Base-by-base conservation (phyloP, 2,113 vertebrate genomes). In the Sorex araneus region DNA sequence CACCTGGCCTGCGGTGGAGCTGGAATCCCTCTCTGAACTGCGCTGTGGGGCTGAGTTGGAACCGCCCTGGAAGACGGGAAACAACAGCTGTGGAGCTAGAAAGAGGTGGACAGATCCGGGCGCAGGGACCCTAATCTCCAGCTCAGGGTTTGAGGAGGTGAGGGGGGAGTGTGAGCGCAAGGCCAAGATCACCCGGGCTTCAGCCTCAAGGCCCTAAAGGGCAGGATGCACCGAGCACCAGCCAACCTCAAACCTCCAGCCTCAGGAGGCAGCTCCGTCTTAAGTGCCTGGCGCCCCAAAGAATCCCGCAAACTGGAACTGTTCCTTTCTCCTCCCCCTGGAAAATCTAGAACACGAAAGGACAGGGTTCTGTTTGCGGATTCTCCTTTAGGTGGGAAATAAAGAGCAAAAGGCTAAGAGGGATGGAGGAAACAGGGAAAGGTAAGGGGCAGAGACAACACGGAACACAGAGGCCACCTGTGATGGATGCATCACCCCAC, bases 401-500 rank as follows among this genome's bases (percentile, higher is more conserved):
- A 81, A 94, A 91, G 74, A 84, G 84, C 40, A 92, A 84, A 87
- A 95, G 60, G 54, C n/a, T 63, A 88, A 96, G 50, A 89, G 63
- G 60, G 18, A 82, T 8, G 15, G 45, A 47, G 28, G 79, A 89
- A 34, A 50, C 8, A 70, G 3, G n/a, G 45, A 84, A 28, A 64
- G 19, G 30, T 40, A 40, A 40, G 40, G 66, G 47, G 57, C 15
- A 13, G 3, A 27, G 23, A 73, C 32, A 77, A 82, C 79, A 50
- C 63, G 71, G 64, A 57, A 70, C 2, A 73, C 28, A 89, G 86
- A 94, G 54, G 80, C 70, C 88, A 75, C 64, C n/a, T 0, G 45
- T 28, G 79, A 84, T 0, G 28, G 76, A 69, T 15, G 69, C 11
- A 71, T 23, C 7, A 40, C n/a, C 83, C 67, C 78, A n/a, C 27